Conservation (phyloP, 2,888 invertebrate genomes). For the Athalia circularis region DNA sequence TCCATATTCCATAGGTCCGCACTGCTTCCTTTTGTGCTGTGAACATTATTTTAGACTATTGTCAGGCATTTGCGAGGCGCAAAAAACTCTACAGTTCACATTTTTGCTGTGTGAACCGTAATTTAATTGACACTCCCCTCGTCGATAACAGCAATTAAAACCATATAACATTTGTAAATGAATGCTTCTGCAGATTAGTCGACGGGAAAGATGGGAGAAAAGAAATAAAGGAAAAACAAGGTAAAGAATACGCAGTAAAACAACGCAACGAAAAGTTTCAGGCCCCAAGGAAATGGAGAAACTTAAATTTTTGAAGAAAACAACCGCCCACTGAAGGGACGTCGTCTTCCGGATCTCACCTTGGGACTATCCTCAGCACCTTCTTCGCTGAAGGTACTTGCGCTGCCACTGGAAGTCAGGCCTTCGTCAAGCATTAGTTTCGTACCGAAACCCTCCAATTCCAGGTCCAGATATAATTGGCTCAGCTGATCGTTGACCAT, state of each 20-base stretch:
- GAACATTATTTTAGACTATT: slow-evolving; percentile 51
- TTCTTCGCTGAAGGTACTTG: slow-evolving; percentile 70
- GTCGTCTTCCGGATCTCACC: slow-evolving; percentile 61
- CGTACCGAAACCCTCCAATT: slow-evolving; percentile 79
- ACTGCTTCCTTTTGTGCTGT: slow-evolving; percentile 73
- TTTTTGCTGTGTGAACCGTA: neutral
- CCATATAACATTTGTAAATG: neutral
- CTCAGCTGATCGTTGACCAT: slow-evolving; percentile 84
- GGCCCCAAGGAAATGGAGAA: neutral
- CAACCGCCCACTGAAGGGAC: neutral
- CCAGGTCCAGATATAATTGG: slow-evolving; percentile 82
- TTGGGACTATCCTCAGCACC: slow-evolving; percentile 64
- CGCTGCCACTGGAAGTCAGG: slow-evolving; percentile 77
- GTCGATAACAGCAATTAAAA: neutral
- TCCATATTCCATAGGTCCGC: slow-evolving; percentile 75
- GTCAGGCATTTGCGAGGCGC: slow-evolving; percentile 15
- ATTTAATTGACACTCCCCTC: neutral
- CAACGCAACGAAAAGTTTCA: slow-evolving; percentile 6
- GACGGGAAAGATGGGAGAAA: neutral
- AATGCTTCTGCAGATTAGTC: too few relatives aligned
- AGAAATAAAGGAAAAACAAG: slow-evolving; percentile 4
- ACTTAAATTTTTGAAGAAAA: slow-evolving; percentile 5
- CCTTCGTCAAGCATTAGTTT: slow-evolving; percentile 81
- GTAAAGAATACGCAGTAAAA: neutral
- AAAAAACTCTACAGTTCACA: neutral